Evolutionary conservation across 2,888 invertebrate genomes (phyloP).

Genomic region (Amaurobius ferox): DNA sequence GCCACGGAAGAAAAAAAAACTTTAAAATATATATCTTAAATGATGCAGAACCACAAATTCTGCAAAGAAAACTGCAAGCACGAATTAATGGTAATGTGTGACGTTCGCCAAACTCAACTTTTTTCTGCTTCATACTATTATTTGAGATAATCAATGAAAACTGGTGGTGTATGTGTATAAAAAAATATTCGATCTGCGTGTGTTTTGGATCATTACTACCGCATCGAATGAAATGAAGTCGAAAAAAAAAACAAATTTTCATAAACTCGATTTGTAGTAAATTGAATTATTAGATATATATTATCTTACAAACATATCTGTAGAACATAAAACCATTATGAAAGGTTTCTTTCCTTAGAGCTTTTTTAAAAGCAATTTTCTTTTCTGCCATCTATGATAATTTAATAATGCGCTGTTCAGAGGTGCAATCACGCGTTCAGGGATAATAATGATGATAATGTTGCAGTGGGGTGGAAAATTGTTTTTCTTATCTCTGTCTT

Average conservation of each 20-base stretch:
- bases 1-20: neutral
- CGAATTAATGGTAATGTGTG: constrained; percentile 10
- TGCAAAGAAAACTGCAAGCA: neutral
- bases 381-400: neutral
- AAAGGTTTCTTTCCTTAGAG: constrained; percentile 15
- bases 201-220: constrained; percentile 25
- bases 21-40: neutral
- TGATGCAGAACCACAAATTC: constrained; percentile 1
- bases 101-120: constrained; percentile 44
- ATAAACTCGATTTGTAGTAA: constrained; percentile 47
- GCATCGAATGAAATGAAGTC: constrained; percentile 15
- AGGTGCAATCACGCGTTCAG: constrained; percentile 6
- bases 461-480: neutral
- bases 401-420: constrained; percentile 21
- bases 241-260: constrained; percentile 4
- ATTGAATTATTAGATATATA: constrained; percentile 41
- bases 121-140: constrained; percentile 54
- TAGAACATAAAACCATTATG: constrained; percentile 30
- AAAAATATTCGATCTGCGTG: constrained; percentile 13
- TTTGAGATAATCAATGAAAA: constrained; percentile 63
- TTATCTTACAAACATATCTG: constrained; percentile 61
- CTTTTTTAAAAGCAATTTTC: constrained; percentile 20
- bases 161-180: constrained; percentile 4
- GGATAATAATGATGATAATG: neutral
- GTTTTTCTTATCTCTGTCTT: neutral